Evolutionary conservation across 2,888 invertebrate species (phyloP).

Genomic region (Bembecia ichneumoniformis): DNA sequence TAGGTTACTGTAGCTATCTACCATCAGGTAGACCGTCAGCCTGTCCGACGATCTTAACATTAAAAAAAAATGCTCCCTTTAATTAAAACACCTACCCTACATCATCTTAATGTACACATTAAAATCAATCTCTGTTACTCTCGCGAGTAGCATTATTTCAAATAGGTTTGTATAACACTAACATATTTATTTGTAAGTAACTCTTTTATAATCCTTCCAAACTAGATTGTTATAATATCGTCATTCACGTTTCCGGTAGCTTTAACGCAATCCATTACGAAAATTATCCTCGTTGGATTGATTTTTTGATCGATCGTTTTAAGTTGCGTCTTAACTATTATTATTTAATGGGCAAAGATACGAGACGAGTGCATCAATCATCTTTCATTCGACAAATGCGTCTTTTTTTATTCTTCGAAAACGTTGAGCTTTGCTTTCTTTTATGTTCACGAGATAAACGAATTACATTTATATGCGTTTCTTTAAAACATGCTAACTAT

Average conservation of each 20-base stretch:
- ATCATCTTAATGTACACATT: no score
- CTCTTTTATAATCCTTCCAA: constrained; percentile 17
- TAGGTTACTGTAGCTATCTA: no score
- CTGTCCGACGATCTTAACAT: no score
- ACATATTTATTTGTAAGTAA: constrained; percentile 6
- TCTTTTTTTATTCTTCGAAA: constrained; percentile 30
- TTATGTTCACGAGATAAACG: constrained; percentile 32
- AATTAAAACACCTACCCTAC: no score
- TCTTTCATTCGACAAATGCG: constrained; percentile 53
- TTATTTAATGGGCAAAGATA: constrained; percentile 67
- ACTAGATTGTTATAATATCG: constrained; percentile 17
- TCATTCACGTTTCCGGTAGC: constrained; percentile 52
- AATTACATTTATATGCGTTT: constrained; percentile 12
- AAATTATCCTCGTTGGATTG: constrained; percentile 53
- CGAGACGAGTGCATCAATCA: constrained; percentile 56
- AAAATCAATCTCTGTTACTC: no score
- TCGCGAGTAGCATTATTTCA: no score
- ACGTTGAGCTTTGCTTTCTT: constrained; percentile 36
- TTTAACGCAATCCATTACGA: constrained; percentile 56
- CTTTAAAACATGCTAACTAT: background rate
- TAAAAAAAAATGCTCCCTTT: no score
- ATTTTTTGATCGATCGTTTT: constrained; percentile 65
- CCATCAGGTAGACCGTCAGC: no score
- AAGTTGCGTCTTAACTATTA: constrained; percentile 59
- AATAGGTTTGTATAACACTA: background rate